These are phyloP conservation scores for Cebus imitator DNA, from an alignment of 2,113 vertebrate species.

Conservation along the genomic window DNA sequence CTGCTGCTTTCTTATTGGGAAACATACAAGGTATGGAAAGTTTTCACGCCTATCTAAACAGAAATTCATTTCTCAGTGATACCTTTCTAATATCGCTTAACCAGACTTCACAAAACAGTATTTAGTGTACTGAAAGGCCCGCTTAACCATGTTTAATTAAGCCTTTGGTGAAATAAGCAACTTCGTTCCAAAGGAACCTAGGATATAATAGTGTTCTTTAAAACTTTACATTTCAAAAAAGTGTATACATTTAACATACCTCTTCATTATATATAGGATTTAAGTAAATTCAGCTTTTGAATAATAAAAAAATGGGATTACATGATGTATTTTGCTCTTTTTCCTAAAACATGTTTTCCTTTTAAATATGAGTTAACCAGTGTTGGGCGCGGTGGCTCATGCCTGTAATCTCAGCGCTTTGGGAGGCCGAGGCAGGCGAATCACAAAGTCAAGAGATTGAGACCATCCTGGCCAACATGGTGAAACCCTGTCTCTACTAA, in stretches of 20 bases:
- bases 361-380: not conserved
- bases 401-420: no score
- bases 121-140: not conserved
- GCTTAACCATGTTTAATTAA: not conserved
- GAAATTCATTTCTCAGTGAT: not conserved
- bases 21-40: not conserved
- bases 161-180: slow-evolving; percentile 6
- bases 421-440: no score
- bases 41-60: not conserved
- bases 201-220: not conserved
- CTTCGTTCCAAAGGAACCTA: not conserved
- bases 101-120: not conserved
- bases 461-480: no score
- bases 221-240: slow-evolving; percentile 20
- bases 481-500: no score
- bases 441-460: no score
- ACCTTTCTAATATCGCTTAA: not conserved
- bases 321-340: not conserved
- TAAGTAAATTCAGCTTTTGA: not conserved
- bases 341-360: not conserved
- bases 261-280: not conserved
- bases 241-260: not conserved
- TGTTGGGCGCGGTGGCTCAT: not conserved
- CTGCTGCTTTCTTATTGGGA: not conserved
- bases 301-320: not conserved